Percentiles rank a stretch among this genome's conserved stretches.
These are phyloP conservation scores for Augochlorella aurata DNA, from an alignment of 2,888 invertebrate species.

Conservation along the genomic window DNA sequence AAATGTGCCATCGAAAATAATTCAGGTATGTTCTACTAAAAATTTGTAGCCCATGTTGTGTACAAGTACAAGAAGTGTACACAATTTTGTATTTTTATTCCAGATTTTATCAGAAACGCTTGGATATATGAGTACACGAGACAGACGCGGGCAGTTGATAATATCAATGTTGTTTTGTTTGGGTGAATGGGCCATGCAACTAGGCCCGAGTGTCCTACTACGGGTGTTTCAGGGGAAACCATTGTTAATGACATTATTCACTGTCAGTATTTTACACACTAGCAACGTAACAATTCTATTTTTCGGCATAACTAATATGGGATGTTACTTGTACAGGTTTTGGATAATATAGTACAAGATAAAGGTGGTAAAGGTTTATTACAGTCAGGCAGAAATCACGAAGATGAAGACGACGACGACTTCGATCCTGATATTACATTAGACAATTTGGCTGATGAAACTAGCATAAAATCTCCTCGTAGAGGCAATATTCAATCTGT, in stretches of 20 bases:
- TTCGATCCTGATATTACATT: constrained; percentile 89
- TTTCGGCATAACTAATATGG: background rate
- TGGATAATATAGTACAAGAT: constrained; percentile 79
- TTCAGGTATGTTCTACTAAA: constrained; percentile 81
- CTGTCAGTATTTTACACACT: constrained; percentile 82
- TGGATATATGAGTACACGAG: constrained; percentile 82
- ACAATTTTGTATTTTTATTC: background rate
- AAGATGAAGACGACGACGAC: constrained; percentile 83
- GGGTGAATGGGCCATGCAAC: constrained; percentile 96
- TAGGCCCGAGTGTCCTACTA: constrained; percentile 87
- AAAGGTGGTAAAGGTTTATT: constrained; percentile 66
- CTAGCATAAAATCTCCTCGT: constrained; percentile 74
- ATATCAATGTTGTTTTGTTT: constrained; percentile 93
- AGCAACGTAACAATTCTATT: background rate
- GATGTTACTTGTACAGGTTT: constrained; percentile 68
- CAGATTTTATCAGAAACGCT: constrained; percentile 83
- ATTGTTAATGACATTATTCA: constrained; percentile 88
- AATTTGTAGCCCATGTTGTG: background rate
- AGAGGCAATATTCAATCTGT: constrained; percentile 82
- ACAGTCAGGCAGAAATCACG: constrained; percentile 64
- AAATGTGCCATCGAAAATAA: constrained; percentile 86
- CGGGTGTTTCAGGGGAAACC: constrained; percentile 83
- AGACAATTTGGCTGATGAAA: constrained; percentile 86
- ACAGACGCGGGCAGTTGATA: constrained; percentile 84
- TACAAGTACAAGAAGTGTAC: background rate